Evolutionary conservation across 1,140 invertebrate species (phyloP).

Genomic region (Coelopa frigida): DNA sequence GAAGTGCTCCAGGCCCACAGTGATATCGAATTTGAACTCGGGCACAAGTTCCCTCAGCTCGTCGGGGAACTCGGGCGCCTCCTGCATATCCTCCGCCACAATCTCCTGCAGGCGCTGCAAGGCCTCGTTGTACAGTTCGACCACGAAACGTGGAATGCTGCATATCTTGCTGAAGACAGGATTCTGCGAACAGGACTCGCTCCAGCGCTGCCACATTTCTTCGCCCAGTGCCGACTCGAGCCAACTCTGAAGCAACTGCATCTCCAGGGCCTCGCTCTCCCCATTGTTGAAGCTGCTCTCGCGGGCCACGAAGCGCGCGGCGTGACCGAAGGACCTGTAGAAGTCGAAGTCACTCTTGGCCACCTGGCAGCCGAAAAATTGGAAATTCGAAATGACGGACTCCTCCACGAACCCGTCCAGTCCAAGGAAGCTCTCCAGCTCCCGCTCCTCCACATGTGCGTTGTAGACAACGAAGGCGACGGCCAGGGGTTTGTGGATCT

Average conservation of each 20-base stretch:
- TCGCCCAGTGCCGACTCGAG: conserved; percentile 37
- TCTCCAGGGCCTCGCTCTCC: conserved; percentile 8
- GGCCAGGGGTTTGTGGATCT: conserved; percentile 9
- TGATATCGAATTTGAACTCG: conserved; percentile 31
- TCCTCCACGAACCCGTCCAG: conserved; percentile 13
- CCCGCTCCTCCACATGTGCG: conserved; percentile 14
- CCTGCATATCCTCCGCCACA: conserved; percentile 49
- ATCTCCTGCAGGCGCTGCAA: conserved; percentile 55
- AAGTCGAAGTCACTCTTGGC: conserved; percentile 16
- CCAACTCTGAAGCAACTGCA: conserved; percentile 21
- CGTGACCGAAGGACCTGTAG: conserved; percentile 15
- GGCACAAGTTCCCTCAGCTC: conserved; percentile 48
- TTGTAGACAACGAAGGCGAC: conserved; percentile 15
- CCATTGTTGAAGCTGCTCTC: conserved; percentile 8
- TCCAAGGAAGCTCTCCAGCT: conserved; percentile 18
- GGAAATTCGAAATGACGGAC: conserved; percentile 12
- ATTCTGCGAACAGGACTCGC: conserved; percentile 48
- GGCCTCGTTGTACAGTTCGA: conserved; percentile 58
- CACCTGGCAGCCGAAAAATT: conserved; percentile 12
- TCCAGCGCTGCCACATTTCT: conserved; percentile 58
- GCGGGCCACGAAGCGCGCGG: conserved; percentile 22
- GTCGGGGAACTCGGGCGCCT: conserved; percentile 48
- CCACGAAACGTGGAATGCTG: conserved; percentile 52
- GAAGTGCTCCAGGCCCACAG: conserved; percentile 52
- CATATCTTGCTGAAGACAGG: conserved; percentile 41